Percentiles rank a stretch among this genome's conserved stretches.
Evolutionary conservation across 1,140 invertebrate species (phyloP).

Genomic region (Apis florea): DNA sequence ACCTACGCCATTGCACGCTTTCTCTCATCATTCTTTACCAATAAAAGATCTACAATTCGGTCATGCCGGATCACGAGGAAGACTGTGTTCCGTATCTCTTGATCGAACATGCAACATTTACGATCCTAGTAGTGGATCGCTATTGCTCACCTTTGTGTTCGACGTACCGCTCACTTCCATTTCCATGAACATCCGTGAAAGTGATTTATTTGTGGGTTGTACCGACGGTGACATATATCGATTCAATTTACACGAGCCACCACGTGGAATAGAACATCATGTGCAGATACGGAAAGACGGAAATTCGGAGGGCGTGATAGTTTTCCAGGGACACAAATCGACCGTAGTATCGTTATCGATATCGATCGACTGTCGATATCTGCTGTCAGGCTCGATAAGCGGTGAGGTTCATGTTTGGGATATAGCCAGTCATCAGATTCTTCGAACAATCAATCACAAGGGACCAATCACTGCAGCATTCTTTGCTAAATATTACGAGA

Average conservation of each 20-base stretch:
- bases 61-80: slow-evolving; percentile 81
- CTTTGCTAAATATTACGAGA: slow-evolving; percentile 80
- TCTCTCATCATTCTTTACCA: slow-evolving; percentile 88
- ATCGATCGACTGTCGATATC: slow-evolving; percentile 84
- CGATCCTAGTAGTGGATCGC: slow-evolving; percentile 84
- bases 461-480: slow-evolving; percentile 87
- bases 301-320: slow-evolving; percentile 62
- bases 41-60: slow-evolving; percentile 89
- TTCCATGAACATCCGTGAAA: slow-evolving; percentile 86
- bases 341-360: slow-evolving; percentile 86
- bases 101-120: slow-evolving; percentile 93
- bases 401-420: slow-evolving; percentile 90
- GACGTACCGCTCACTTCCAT: slow-evolving; percentile 86
- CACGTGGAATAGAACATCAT: slow-evolving; percentile 85
- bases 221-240: slow-evolving; percentile 86
- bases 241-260: slow-evolving; percentile 84
- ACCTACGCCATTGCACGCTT: slow-evolving; percentile 84
- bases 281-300: slow-evolving; percentile 79
- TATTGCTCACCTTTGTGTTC: slow-evolving; percentile 88
- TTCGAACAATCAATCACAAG: slow-evolving; percentile 86
- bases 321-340: slow-evolving; percentile 85
- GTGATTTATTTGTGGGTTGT: slow-evolving; percentile 87
- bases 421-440: slow-evolving; percentile 86
- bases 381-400: slow-evolving; percentile 89
- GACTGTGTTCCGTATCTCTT: slow-evolving; percentile 88